Evolutionary conservation across 2,113 vertebrate species (phyloP).

Genomic region (Pseudopodoces humilis): DNA sequence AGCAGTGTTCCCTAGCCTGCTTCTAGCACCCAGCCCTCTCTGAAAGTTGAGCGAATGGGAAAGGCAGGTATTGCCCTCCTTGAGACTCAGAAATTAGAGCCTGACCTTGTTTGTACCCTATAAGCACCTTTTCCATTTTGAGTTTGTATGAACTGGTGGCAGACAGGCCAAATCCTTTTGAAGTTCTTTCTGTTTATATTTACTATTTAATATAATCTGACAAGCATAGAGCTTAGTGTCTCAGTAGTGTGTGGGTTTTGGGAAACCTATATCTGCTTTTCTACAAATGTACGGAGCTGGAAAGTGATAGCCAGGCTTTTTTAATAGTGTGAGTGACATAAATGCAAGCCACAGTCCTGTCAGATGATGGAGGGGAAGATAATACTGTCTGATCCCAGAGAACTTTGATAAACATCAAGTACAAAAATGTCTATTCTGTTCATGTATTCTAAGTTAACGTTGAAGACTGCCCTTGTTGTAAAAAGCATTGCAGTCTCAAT

Average conservation of each 20-base stretch:
- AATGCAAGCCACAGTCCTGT: background rate
- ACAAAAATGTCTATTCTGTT: background rate
- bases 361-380: background rate
- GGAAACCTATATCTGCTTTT: background rate
- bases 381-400: background rate
- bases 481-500: background rate
- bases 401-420: constrained; percentile 7
- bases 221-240: background rate
- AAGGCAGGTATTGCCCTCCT: background rate
- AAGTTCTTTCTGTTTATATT: constrained; percentile 21
- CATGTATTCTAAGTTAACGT: background rate
- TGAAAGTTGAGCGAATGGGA: background rate
- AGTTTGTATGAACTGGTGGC: background rate
- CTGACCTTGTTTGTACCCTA: background rate
- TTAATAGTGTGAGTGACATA: background rate
- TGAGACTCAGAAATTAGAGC: background rate
- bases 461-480: background rate
- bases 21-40: background rate
- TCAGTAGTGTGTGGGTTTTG: background rate
- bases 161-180: background rate
- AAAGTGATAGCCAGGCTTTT: background rate
- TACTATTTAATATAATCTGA: background rate
- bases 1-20: background rate
- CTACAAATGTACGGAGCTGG: background rate
- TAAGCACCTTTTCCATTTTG: background rate